Conservation (phyloP, 2,113 vertebrate genomes). For the Maylandia zebra region DNA sequence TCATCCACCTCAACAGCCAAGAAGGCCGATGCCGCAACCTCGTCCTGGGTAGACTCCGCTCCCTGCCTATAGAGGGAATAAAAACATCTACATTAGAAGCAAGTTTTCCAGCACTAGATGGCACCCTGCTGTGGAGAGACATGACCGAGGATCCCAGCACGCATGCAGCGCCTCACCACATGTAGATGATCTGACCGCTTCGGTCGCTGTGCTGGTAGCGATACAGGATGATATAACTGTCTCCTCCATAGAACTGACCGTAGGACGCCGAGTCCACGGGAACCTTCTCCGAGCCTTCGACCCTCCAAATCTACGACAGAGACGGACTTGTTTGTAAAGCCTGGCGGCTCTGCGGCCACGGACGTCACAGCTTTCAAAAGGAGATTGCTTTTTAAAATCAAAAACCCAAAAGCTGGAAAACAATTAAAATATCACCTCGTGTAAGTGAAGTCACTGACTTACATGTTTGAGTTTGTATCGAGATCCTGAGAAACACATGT, state of each 20-base stretch:
- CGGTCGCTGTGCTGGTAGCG: background rate
- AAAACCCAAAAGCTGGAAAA: background rate
- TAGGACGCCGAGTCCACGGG: background rate
- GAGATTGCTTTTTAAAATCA: fast-evolving
- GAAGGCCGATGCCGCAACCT: slow-evolving; percentile 75
- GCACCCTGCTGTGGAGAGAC: background rate
- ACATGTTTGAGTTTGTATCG: background rate
- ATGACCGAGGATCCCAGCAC: background rate
- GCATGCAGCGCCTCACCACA: background rate
- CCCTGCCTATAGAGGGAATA: background rate
- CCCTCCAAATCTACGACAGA: background rate
- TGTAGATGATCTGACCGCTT: background rate
- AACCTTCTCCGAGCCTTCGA: background rate
- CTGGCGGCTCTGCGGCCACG: background rate
- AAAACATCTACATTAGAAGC: background rate
- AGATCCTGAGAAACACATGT: background rate
- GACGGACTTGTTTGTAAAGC: background rate
- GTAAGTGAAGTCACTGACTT: background rate
- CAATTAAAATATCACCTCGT: background rate
- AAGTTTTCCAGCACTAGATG: background rate
- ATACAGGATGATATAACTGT: background rate
- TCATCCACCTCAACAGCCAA: slow-evolving; percentile 79
- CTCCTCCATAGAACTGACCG: background rate
- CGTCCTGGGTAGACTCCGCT: slow-evolving; percentile 78
- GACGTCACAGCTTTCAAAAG: background rate